phyloP scores from a whole-genome alignment of 2,113 vertebrate species.

The Drymodes brunneopygia region DNA sequence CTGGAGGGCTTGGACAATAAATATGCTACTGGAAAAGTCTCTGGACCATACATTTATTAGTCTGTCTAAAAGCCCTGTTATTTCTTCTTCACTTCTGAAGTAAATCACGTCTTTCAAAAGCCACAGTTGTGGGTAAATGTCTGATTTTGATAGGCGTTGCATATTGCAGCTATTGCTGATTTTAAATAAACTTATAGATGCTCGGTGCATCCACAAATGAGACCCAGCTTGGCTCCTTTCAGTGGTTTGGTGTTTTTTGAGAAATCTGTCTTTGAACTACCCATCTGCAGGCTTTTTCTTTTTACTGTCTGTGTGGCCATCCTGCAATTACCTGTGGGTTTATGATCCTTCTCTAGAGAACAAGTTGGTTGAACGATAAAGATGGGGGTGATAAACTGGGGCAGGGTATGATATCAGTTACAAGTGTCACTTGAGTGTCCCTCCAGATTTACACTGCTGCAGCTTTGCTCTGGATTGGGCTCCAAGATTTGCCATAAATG shows the following conservation, averaged over 20 bases:
- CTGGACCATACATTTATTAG: conserved; percentile 51
- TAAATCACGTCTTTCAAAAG: conserved; percentile 47
- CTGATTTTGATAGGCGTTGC: conserved; percentile 28
- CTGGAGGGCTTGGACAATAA: conserved; percentile 54
- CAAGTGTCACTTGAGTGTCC: not conserved
- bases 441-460: not conserved
- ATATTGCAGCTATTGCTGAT: conserved; percentile 39
- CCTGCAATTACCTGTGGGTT: conserved; percentile 59
- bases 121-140: conserved; percentile 6
- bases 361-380: conserved; percentile 13
- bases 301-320: conserved; percentile 61
- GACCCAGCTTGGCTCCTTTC: conserved; percentile 34
- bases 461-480: not conserved
- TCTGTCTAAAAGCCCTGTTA: conserved; percentile 43
- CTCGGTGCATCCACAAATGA: conserved; percentile 9
- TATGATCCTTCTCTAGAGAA: conserved; percentile 46
- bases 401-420: conserved; percentile 35
- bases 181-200: conserved; percentile 17
- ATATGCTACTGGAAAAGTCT: conserved; percentile 51
- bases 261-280: conserved; percentile 55
- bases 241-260: conserved; percentile 21
- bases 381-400: conserved; percentile 41
- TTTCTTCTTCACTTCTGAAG: conserved; percentile 46
- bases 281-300: conserved; percentile 51
- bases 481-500: not conserved